Base-by-base conservation (phyloP, 2,888 invertebrate genomes). In the Polydrusus tereticollis region DNA sequence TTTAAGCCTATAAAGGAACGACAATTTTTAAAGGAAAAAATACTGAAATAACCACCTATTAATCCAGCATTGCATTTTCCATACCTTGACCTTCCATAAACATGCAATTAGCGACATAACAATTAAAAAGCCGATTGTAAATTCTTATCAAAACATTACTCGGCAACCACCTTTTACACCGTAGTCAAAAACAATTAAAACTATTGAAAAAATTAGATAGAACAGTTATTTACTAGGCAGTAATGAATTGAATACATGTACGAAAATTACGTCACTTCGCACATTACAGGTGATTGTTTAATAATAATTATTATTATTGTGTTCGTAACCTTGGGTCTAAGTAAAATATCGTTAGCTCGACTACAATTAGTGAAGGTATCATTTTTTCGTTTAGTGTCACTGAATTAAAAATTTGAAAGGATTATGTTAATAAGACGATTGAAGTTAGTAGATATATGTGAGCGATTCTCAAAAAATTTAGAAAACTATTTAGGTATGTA, bases 401-500 rank as follows among this genome's bases (percentile, higher is more conserved):
- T 72, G 64, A 64, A 72, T 63, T 64, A 50, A 63, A 72, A 67
- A 62, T 68, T 70, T 64, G 72, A 72, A 72, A 72, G 72, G 72
- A 72, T 72, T 72, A 72, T 72, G 72, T 43, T 72, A 72, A 72
- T 72, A 57, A 45, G 57, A 47, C 43, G n/a, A 65, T 65, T 63
- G 38, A 63, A 33, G 14, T 18, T 7, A 4, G 18, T 36, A 58
- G 8, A 14, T 38, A 26, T 52, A 29, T 16, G 12, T 29, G 52
- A 29, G 52, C 10, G 10, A 55, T 55, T 55, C 52, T 29, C 52
- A 55, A 47, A 21, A 47, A 1, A 16, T n/a, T n/a, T n/a, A n/a
- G n/a, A n/a, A n/a, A n/a, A n/a, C n/a, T n/a, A n/a, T n/a, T n/a
- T n/a, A n/a, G n/a, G n/a, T n/a, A n/a, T n/a, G n/a, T n/a, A n/a